These are phyloP conservation scores for Chionis minor DNA, from an alignment of 2,113 vertebrate species.

Conservation along the genomic window DNA sequence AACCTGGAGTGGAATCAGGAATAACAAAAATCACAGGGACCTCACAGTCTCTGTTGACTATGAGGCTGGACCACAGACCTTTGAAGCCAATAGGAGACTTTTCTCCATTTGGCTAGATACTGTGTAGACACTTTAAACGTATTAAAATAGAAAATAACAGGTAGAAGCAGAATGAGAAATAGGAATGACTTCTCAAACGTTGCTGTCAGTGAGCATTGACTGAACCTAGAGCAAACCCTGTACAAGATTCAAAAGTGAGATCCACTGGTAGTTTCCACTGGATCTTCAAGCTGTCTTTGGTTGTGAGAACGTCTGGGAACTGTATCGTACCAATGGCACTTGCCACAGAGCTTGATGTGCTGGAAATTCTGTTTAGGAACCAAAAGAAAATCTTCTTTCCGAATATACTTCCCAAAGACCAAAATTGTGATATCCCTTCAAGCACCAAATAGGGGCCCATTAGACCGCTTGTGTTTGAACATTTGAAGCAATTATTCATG, in stretches of 20 bases:
- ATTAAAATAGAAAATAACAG: not conserved
- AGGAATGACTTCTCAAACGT: fast-evolving
- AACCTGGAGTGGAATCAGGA: not conserved
- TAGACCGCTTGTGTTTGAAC: conserved; percentile 37
- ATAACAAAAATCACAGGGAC: not conserved
- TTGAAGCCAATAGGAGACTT: not conserved
- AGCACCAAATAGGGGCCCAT: conserved; percentile 36
- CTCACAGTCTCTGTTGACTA: not conserved
- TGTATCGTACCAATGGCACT: not conserved
- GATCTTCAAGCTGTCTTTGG: not conserved
- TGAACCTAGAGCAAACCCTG: not conserved
- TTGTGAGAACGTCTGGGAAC: not conserved
- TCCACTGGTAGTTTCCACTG: not conserved
- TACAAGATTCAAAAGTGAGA: not conserved
- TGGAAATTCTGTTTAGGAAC: not conserved
- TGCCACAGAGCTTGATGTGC: not conserved
- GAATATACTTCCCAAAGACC: not conserved
- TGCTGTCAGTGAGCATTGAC: not conserved
- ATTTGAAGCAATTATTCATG: conserved; percentile 57
- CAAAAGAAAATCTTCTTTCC: not conserved
- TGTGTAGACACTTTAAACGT: not conserved
- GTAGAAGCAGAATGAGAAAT: not conserved
- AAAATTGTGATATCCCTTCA: conserved; percentile 23
- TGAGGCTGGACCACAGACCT: not conserved
- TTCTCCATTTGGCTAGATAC: not conserved